Evolutionary conservation across 2,888 invertebrate species (phyloP).

Genomic region (Nomada flava): DNA sequence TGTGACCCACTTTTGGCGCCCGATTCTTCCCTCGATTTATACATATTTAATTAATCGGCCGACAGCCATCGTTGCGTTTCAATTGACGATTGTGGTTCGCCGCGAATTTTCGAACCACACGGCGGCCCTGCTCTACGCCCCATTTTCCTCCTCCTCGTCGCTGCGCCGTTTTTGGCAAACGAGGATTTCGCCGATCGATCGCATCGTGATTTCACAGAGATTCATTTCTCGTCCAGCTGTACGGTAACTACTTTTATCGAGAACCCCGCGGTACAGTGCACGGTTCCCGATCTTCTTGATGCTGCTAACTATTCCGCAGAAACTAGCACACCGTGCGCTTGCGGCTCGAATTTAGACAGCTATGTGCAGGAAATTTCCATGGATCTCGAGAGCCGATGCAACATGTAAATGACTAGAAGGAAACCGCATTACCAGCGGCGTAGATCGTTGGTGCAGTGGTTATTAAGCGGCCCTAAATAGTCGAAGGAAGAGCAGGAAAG

Average conservation of each 20-base stretch:
- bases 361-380: slow-evolving; percentile 5
- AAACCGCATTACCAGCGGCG: slow-evolving; percentile 4
- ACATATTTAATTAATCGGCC: slow-evolving; percentile 74
- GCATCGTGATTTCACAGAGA: slow-evolving; percentile 14
- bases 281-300: background rate
- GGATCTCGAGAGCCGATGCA: slow-evolving; percentile 15
- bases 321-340: background rate
- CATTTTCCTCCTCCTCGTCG: background rate
- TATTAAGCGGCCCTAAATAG: slow-evolving; percentile 16
- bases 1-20: no score
- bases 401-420: slow-evolving; percentile 20
- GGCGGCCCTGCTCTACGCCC: slow-evolving; percentile 3
- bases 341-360: slow-evolving; percentile 12
- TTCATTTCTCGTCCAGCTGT: background rate
- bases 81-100: slow-evolving; percentile 70
- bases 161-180: background rate
- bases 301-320: background rate
- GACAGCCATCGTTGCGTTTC: slow-evolving; percentile 68
- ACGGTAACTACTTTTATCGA: background rate
- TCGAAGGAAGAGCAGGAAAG: slow-evolving; percentile 5
- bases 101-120: slow-evolving; percentile 68
- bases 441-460: slow-evolving; percentile 7
- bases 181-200: slow-evolving; percentile 32
- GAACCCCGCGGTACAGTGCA: background rate
- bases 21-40: slow-evolving; percentile 71